These are phyloP conservation scores for Scaptomyza polygonia DNA, from an alignment of 2,888 invertebrate species.

Conservation along the genomic window DNA sequence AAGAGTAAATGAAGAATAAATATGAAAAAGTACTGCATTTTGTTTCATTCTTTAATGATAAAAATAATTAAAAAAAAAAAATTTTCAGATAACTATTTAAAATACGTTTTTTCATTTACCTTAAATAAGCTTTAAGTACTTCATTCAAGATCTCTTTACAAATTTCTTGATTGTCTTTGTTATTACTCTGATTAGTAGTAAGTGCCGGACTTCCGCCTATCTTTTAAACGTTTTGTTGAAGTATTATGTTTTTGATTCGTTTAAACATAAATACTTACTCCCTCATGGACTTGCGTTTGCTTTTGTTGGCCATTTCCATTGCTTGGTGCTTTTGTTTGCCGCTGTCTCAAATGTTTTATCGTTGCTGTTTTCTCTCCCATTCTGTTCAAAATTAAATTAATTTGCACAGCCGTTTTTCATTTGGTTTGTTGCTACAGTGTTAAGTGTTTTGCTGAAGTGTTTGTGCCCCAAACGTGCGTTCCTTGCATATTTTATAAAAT, in stretches of 20 bases:
- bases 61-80: no score
- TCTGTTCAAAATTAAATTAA: constrained; percentile 66
- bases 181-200: neutral
- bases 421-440: constrained; percentile 63
- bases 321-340: constrained; percentile 43
- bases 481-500: constrained; percentile 74
- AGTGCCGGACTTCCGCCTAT: neutral
- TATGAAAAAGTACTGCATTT: no score
- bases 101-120: no score
- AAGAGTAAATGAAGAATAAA: no score
- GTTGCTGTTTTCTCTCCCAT: constrained; percentile 42
- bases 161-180: neutral
- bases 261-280: neutral
- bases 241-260: neutral
- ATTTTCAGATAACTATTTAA: no score
- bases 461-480: constrained; percentile 50
- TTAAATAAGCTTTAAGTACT: neutral
- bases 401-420: constrained; percentile 77
- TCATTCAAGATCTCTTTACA: neutral
- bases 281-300: neutral
- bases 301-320: neutral
- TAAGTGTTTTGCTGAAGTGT: constrained; percentile 54
- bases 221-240: neutral
- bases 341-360: constrained; percentile 49
- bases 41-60: no score